phyloP scores from a whole-genome alignment of 2,888 invertebrate species.

The Troilus luridus region DNA sequence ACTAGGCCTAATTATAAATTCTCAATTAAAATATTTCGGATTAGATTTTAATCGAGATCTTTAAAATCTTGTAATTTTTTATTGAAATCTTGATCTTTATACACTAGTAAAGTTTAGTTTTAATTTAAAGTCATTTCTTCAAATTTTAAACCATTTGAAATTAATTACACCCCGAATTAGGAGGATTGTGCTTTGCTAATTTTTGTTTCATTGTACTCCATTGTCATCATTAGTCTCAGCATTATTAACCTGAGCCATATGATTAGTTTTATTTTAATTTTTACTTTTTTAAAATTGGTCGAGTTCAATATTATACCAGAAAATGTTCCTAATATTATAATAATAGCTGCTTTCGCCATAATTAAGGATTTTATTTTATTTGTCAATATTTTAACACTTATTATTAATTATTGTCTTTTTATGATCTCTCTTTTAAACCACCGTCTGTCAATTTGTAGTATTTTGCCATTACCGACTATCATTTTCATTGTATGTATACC shows the following conservation, averaged over 20 bases:
- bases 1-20: neutral
- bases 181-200: neutral
- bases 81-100: neutral
- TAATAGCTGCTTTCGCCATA: constrained; percentile 19
- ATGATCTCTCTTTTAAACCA: constrained; percentile 59
- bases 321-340: constrained; percentile 50
- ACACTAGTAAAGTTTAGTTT: neutral
- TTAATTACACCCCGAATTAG: neutral
- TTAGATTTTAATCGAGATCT: neutral
- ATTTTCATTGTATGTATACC: constrained; percentile 45
- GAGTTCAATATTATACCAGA: constrained; percentile 45
- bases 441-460: constrained; percentile 60
- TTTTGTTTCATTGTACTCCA: neutral
- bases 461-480: constrained; percentile 35
- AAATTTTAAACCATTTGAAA: neutral
- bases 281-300: constrained; percentile 8
- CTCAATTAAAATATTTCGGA: neutral
- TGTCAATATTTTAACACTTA: constrained; percentile 36
- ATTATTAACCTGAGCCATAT: neutral
- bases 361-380: constrained; percentile 29
- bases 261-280: constrained; percentile 23
- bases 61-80: too few relatives aligned
- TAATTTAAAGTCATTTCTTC: neutral
- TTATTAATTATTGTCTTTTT: constrained; percentile 29
- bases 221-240: neutral